Base-by-base conservation (phyloP, 2,888 invertebrate species). In the Caenorhabditis imperialis region DNA sequence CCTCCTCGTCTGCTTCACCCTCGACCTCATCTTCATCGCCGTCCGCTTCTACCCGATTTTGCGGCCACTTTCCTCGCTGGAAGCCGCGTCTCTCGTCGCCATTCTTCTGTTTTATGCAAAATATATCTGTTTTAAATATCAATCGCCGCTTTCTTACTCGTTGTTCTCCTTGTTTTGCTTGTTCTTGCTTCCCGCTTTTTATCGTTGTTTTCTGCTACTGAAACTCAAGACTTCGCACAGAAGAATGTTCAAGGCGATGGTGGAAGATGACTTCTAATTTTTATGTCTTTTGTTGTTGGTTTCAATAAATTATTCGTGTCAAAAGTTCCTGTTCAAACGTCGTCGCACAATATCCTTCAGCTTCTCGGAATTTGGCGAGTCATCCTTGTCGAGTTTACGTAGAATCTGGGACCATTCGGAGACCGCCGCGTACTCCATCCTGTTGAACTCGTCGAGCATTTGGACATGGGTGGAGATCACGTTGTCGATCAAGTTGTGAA, bases 191-290 rank as follows among this genome's bases (percentile, higher is more conserved):
- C 65, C 65, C 16, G 57, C 57, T 23, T 65, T 37, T 50, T 65
- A 65, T 50, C 48, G 65, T 23, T 65, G 65, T 50, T 65, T 50
- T 33, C 16, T 65, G 20, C 37, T 65, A 23, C 27, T 65, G 18
- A 65, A 65, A n/a, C 38, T 65, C 20, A 65, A 65, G 35, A 57
- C 55, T 2, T 44, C 65, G 7, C 50, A 57, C n/a, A 55, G 48
- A 45, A 55, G 35, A 50, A 65, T 65, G 65, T 65, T 65, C 25
- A 55, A 65, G 27, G 50, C 55, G 27, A 57, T 65, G 57, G 65
- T 57, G 2, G 65, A 65, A 33, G 65, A 65, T 23, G 65, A 65
- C 12, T 65, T 65, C 20, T 47, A 18, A 47, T n/a, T n/a, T n/a
- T n/a, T n/a, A n/a, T n/a, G n/a, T n/a, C n/a, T n/a, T n/a, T n/a